Evolutionary conservation across 2,888 invertebrate species (phyloP).

Genomic region (Ornithoptera alexandrae): DNA sequence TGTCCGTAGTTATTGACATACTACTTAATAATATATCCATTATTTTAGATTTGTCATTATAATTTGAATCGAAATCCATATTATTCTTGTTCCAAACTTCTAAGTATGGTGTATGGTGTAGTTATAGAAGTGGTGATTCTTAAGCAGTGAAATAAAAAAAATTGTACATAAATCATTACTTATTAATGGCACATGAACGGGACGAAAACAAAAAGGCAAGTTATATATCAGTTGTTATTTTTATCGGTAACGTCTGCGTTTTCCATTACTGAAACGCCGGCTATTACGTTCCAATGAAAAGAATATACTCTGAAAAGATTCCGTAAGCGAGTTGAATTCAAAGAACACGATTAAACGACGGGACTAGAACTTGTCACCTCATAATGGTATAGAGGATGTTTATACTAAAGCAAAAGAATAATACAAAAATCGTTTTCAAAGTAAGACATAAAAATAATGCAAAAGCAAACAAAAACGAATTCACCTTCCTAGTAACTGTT

Average conservation of each 20-base stretch:
- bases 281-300: slow-evolving; percentile 3
- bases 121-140: too few species aligned
- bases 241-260: not conserved
- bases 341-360: not conserved
- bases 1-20: too few species aligned
- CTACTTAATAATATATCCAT: too few species aligned
- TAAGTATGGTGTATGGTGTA: too few species aligned
- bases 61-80: too few species aligned
- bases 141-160: too few species aligned
- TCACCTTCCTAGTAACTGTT: not conserved
- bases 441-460: too few species aligned
- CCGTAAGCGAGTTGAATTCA: slow-evolving; percentile 6
- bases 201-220: not conserved
- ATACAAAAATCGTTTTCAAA: not conserved
- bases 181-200: not conserved
- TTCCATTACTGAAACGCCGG: slow-evolving; percentile 8
- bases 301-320: slow-evolving; percentile 2
- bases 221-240: not conserved
- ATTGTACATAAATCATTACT: too few species aligned
- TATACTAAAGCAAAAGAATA: not conserved
- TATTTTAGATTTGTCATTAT: too few species aligned
- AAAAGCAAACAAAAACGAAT: not conserved
- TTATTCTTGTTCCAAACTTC: too few species aligned
- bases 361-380: slow-evolving; percentile 3
- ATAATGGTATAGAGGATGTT: not conserved